A percentile compares a stretch with the other conserved stretches of the same genome.
phyloP scores from a whole-genome alignment of 2,888 invertebrate genomes.

The Agrochola circellaris region DNA sequence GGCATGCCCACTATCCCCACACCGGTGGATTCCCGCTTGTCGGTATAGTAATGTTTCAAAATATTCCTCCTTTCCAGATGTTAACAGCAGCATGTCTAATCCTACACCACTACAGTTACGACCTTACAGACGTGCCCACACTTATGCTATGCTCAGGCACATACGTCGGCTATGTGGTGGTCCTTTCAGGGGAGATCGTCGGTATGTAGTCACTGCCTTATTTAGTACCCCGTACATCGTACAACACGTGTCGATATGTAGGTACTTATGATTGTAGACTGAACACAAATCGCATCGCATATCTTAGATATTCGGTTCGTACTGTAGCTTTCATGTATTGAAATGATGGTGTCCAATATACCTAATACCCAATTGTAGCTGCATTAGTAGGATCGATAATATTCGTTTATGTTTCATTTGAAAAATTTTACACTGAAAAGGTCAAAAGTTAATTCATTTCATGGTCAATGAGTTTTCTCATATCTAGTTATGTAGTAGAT shows the following conservation, averaged over 20 bases:
- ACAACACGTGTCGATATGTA: slow-evolving; percentile 25
- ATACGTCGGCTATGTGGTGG: slow-evolving; percentile 84
- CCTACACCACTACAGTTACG: slow-evolving; percentile 86
- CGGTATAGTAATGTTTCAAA: neutral
- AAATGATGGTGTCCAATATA: neutral
- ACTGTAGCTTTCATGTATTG: neutral
- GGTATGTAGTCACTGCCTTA: slow-evolving; percentile 69
- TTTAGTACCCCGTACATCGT: neutral
- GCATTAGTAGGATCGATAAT: neutral
- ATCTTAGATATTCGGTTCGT: slow-evolving; percentile 6
- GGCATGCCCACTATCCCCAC: no score
- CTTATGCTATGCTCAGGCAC: slow-evolving; percentile 88
- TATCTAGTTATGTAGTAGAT: neutral
- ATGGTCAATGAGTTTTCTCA: neutral
- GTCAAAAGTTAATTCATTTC: neutral
- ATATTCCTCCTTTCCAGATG: slow-evolving; percentile 72
- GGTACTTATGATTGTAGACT: slow-evolving; percentile 1
- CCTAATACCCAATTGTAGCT: no score
- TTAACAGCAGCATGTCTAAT: slow-evolving; percentile 83
- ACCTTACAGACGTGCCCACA: slow-evolving; percentile 84
- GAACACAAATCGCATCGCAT: slow-evolving; percentile 12
- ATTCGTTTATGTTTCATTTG: neutral
- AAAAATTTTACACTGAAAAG: neutral
- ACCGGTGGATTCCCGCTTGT: no score
- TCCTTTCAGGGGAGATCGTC: slow-evolving; percentile 86